Evolutionary conservation across 2,888 invertebrate species (phyloP).

Genomic region (Rotaria magnacalcarata): DNA sequence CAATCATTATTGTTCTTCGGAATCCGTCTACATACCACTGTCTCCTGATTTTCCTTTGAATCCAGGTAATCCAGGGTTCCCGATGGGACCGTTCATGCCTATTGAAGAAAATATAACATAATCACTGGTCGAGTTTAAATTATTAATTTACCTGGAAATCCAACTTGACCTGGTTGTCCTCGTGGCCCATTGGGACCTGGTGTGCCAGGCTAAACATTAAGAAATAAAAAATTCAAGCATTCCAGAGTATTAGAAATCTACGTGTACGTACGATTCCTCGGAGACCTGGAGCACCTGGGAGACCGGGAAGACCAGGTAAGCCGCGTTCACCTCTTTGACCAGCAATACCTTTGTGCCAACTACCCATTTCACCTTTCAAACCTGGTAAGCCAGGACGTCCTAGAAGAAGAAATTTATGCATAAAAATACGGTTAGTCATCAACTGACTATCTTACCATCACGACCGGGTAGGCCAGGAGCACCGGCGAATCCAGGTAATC

Average conservation of each 20-base stretch:
- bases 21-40: not conserved
- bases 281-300: not conserved
- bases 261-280: not conserved
- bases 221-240: too few relatives aligned
- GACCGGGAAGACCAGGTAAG: not conserved
- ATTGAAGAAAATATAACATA: not conserved
- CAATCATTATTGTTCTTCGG: not conserved
- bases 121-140: not conserved
- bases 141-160: not conserved
- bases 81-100: not conserved
- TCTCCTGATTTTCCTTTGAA: not conserved
- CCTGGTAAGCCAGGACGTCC: slow-evolving; percentile 1
- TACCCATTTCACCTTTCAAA: not conserved
- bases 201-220: not conserved
- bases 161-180: not conserved
- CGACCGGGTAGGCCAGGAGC: not conserved
- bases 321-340: slow-evolving; percentile 3
- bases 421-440: not conserved
- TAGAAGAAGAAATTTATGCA: not conserved
- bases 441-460: not conserved
- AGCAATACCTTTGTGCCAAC: not conserved
- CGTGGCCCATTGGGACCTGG: not conserved
- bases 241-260: not conserved
- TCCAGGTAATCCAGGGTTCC: not conserved
- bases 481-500: not conserved